These are phyloP conservation scores for Sarcophaga peregrina DNA, from an alignment of 1,140 invertebrate species.

Conservation along the genomic window DNA sequence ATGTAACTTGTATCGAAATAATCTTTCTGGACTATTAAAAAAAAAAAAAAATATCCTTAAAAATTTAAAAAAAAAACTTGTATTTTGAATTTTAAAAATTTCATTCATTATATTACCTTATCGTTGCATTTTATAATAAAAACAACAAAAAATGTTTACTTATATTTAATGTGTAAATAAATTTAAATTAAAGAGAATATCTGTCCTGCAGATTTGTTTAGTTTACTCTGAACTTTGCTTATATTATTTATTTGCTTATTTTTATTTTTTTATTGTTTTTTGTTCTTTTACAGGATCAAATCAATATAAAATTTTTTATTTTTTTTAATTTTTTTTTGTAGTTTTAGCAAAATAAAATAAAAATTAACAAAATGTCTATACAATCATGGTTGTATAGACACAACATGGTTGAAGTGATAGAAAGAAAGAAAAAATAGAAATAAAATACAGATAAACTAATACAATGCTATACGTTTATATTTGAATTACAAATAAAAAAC, in stretches of 20 bases:
- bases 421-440: conserved; percentile 4
- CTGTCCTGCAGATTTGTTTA: not conserved
- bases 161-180: not conserved
- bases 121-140: no score
- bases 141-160: not conserved
- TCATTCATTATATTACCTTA: no score
- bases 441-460: not conserved
- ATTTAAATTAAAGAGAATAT: conserved; percentile 10
- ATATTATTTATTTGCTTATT: not conserved
- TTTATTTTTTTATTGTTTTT: not conserved
- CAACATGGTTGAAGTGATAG: conserved; percentile 7
- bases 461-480: not conserved
- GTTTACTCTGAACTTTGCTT: conserved; percentile 21
- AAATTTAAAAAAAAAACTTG: no score
- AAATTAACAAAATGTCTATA: conserved; percentile 18
- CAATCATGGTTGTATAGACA: conserved; percentile 19
- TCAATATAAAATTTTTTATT: not conserved
- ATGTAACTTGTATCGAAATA: no score
- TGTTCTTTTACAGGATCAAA: not conserved
- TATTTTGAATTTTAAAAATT: no score
- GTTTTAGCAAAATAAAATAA: conserved; percentile 12
- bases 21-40: no score
- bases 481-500: not conserved
- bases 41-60: no score
- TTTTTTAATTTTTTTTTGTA: not conserved